Evolutionary conservation across 2,797 vertebrate species (phyloP), one percentile per base, ranked within the genome.

Genomic region (Enteromius fasciolatus): DNA sequence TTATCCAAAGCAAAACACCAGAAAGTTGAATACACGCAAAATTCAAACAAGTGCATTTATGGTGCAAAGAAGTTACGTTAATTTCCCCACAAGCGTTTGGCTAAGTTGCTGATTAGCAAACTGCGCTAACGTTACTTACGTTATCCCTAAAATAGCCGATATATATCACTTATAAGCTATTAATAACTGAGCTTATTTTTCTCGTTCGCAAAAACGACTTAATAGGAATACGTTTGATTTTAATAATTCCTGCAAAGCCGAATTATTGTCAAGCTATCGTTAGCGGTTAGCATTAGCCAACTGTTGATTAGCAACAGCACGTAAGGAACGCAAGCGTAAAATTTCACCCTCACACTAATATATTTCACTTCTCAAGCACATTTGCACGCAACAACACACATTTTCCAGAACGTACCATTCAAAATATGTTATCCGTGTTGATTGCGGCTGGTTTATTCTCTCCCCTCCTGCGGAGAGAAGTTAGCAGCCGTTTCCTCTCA

Each of bases 401-500:
- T 88, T 85, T 79, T 83, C n/a, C 14, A 54, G 31, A 33, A 92
- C 95, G 91, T 83, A 95, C 95, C 93, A 75, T 86, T 84, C 82
- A 89, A 41, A 46, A 48, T 69, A 82, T 78, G 9, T 41, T 75
- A 48, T 78, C 23, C 88, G 83, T 84, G 86, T 90, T 87, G 81
- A 44, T 84, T 63, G 84, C 83, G 91, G 90, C 82, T 91, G 89
- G 91, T 86, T 91, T 91, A 77, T 93, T 91, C 91, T 90, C 91
- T 92, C 92, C 85, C 88, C 78, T 83, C 66, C 68, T 59, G 48
- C 66, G 82, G 72, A 85, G 74, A 85, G 81, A 85, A 83, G 87
- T 86, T 81, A 89, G 52, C 86, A 87, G 91, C 90, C 88, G 91
- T 91, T 92, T 90, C 89, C 94, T 94, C 93, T 94, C 94, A 96